Evolutionary conservation across 2,888 invertebrate genomes (phyloP).

Genomic region (Ectobius pallidus): DNA sequence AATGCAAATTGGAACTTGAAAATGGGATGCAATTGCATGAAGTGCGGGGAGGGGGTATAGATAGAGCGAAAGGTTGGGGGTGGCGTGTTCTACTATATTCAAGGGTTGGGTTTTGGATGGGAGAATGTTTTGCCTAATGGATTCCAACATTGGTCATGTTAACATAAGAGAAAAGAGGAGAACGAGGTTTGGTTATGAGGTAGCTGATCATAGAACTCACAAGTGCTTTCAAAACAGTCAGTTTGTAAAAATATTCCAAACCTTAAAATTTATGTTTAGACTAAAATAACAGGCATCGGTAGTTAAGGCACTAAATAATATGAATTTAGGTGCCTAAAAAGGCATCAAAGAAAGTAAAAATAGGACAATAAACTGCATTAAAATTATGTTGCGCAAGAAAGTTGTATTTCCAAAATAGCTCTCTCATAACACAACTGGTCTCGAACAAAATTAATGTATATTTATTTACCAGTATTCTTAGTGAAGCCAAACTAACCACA

Average conservation of each 20-base stretch:
- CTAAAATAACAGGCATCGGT: no score
- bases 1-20: slow-evolving; percentile 35
- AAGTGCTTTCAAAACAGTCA: not conserved
- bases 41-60: not conserved
- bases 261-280: no score
- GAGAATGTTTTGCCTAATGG: slow-evolving; percentile 22
- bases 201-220: not conserved
- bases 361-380: no score
- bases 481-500: no score
- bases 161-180: slow-evolving; percentile 3
- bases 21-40: slow-evolving; percentile 26
- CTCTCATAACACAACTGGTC: no score
- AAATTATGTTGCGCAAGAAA: no score
- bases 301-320: no score
- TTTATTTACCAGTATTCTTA: no score
- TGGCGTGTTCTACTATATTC: not conserved
- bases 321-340: no score
- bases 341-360: no score
- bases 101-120: not conserved
- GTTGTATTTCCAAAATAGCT: no score
- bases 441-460: no score
- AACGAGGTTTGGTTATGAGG: not conserved
- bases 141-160: slow-evolving; percentile 20
- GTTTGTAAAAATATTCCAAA: not conserved
- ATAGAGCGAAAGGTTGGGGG: not conserved